phyloP scores from a whole-genome alignment of 2,888 invertebrate species.

The Volucella zonaria region DNA sequence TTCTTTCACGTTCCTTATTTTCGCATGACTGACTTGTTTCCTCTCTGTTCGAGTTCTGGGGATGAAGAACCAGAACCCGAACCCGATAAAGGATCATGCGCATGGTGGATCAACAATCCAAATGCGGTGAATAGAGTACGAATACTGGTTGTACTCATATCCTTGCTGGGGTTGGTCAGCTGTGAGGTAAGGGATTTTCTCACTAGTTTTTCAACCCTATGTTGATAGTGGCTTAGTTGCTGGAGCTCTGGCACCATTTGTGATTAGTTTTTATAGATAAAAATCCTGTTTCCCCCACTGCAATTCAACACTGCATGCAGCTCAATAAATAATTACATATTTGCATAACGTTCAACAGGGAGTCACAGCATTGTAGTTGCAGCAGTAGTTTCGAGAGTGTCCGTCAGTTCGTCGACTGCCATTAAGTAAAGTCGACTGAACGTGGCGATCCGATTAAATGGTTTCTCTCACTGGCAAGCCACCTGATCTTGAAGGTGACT shows the following conservation, averaged over 20 bases:
- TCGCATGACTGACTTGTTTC: conserved; percentile 67
- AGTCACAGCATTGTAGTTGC: background rate
- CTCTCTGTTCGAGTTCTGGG: conserved; percentile 27
- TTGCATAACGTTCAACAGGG: conserved; percentile 34
- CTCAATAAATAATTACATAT: conserved; percentile 50
- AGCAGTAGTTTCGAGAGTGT: conserved; percentile 32
- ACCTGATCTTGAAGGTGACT: conserved; percentile 57
- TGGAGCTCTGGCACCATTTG: conserved; percentile 30
- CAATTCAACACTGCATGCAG: conserved; percentile 14
- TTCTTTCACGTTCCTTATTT: conserved; percentile 72
- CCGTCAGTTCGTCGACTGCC: conserved; percentile 41
- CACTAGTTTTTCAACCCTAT: conserved; percentile 5
- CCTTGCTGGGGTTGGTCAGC: conserved; percentile 61
- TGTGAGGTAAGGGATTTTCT: conserved; percentile 36
- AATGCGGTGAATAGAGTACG: background rate
- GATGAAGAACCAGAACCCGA: conserved; percentile 28
- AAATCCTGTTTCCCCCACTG: background rate
- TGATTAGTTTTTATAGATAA: conserved; percentile 57
- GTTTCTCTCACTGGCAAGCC: conserved; percentile 41
- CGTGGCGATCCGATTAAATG: conserved; percentile 66
- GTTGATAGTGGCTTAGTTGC: conserved; percentile 22
- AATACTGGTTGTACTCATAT: conserved; percentile 1
- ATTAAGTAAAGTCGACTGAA: conserved; percentile 9
- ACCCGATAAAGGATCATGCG: conserved; percentile 66
- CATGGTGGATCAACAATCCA: conserved; percentile 44